Evolutionary conservation across 2,113 vertebrate species (phyloP), one percentile per base, ranked within the genome.

Genomic region (Spea multiplicata): DNA sequence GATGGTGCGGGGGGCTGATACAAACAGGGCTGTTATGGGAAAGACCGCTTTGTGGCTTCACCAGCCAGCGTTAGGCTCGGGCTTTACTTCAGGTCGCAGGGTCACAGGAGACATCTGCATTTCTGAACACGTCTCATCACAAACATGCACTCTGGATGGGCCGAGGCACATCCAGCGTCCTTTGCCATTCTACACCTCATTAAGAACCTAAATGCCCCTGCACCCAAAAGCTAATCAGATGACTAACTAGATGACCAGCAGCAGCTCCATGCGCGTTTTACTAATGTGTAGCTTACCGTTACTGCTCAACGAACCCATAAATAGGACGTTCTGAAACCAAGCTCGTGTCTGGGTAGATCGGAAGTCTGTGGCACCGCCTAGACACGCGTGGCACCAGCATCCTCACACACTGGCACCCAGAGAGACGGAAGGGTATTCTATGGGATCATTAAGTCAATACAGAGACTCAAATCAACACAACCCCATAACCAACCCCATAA

Each of bases 241-340:
- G 30, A n/a, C 61, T 44, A 73, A 73, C 66, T 73, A 79, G 49
- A 61, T 47, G 46, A 53, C 76, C 57, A 10, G 55, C 30, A 50
- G 30, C 75, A 44, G 67, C 44, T 77, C 67, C 53, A 48, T 46
- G 59, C 76, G 13, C 44, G 45, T n/a, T 55, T 66, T 45, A 66
- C 66, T 49, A 59, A 6, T 45, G 44, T 46, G 62, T 44, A 30
- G 48, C 71, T 79, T n/a, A 71, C 10, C n/a, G 6, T 53, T 59
- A 57, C 66, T 64, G 61, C 16, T 49, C 64, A 48, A 10, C 48
- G 30, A 65, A 53, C 61, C 50, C 17, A 53, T 79, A 79, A 79
- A 73, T 79, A 49, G 68, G 76, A 64, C 61, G 57, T 30, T 48
- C 46, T 30, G 48, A 44, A 49, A 4, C n/a, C 47, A 71, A 71